These are phyloP conservation scores for Oligia fasciuncula DNA, from an alignment of 2,888 invertebrate species.

Conservation along the genomic window DNA sequence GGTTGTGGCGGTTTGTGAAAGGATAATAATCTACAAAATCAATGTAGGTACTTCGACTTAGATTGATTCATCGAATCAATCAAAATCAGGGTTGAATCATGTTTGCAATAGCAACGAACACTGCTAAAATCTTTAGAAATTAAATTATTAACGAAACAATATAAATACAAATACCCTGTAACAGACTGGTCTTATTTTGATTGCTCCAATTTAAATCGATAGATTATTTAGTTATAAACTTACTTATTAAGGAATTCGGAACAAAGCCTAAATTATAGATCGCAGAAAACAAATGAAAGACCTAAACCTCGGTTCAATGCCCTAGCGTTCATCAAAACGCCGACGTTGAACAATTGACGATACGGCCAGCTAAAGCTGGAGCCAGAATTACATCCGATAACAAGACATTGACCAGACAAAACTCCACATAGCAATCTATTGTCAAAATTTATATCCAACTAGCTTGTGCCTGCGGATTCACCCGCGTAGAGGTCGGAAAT, in stretches of 20 bases:
- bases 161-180: neutral
- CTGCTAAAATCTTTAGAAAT: neutral
- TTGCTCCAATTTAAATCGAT: neutral
- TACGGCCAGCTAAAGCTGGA: constrained; percentile 23
- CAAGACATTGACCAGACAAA: constrained; percentile 35
- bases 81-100: constrained; percentile 29
- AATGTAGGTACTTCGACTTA: constrained; percentile 53
- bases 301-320: constrained; percentile 16
- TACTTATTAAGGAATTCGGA: too few relatives aligned
- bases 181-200: neutral
- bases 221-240: neutral
- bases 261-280: constrained; percentile 1
- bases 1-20: constrained; percentile 50
- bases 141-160: neutral
- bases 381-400: constrained; percentile 40
- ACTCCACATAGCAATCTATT: constrained; percentile 17
- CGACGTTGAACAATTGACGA: constrained; percentile 32
- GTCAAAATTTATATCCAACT: constrained; percentile 3
- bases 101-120: neutral
- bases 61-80: constrained; percentile 61
- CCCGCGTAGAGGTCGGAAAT: neutral
- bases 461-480: neutral
- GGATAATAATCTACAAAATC: constrained; percentile 62
- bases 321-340: constrained; percentile 17
- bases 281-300: neutral